Conservation (phyloP, 2,797 vertebrate genomes). For the Sitta carolinensis region DNA sequence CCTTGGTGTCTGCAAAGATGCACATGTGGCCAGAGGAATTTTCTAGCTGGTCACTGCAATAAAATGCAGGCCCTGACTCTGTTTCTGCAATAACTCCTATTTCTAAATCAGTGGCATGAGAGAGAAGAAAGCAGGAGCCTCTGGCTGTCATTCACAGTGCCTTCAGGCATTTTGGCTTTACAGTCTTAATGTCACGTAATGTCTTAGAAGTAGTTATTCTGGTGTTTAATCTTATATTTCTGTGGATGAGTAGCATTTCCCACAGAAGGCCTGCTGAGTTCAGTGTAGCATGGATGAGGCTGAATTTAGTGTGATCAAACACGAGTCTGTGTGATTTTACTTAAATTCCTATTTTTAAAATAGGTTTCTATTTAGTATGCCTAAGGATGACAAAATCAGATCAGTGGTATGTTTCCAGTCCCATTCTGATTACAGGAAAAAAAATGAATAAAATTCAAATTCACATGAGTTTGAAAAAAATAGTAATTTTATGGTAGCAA, state of each 20-base stretch:
- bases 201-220: background rate
- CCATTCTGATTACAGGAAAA: background rate
- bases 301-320: background rate
- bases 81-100: background rate
- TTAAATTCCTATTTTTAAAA: background rate
- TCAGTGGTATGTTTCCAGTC: background rate
- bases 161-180: background rate
- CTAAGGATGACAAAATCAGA: background rate
- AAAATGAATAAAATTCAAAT: background rate
- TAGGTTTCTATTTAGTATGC: background rate
- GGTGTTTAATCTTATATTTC: background rate
- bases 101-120: background rate
- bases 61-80: background rate
- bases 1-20: background rate
- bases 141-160: background rate
- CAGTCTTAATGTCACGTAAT: background rate
- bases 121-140: background rate
- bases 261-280: background rate
- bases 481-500: background rate
- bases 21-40: background rate
- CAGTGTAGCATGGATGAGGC: background rate
- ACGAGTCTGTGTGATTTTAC: background rate
- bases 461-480: background rate
- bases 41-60: background rate
- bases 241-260: background rate